Conservation (phyloP, 2,797 vertebrate genomes). For the Paedocypris micromegethes region DNA sequence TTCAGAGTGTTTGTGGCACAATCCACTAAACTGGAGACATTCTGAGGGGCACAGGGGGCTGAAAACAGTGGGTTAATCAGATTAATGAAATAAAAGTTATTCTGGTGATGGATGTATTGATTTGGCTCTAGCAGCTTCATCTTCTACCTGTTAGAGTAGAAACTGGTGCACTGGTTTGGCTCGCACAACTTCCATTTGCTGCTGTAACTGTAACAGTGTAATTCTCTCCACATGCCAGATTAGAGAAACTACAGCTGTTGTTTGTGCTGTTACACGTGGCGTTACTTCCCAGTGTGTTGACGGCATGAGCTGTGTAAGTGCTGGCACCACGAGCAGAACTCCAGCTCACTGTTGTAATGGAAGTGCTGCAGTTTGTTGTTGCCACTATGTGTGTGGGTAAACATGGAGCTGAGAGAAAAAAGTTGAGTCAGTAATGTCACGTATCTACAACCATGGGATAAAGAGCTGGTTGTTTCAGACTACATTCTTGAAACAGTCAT, state of each 20-base stretch:
- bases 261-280: slow-evolving; percentile 47
- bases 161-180: slow-evolving; percentile 51
- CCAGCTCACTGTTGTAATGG: slow-evolving; percentile 62
- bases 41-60: slow-evolving; percentile 70
- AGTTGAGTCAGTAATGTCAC: neutral
- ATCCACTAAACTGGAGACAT: slow-evolving; percentile 31
- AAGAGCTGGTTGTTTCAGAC: neutral
- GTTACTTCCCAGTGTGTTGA: slow-evolving; percentile 47
- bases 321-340: slow-evolving; percentile 55
- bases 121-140: neutral
- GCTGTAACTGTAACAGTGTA: slow-evolving; percentile 65
- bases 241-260: slow-evolving; percentile 55
- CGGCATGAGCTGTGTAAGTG: slow-evolving; percentile 56
- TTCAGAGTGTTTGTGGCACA: slow-evolving; percentile 54
- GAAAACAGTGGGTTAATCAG: neutral
- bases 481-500: too few species aligned
- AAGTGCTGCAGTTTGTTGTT: slow-evolving; percentile 52
- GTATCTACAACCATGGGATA: neutral
- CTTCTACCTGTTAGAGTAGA: slow-evolving; percentile 57
- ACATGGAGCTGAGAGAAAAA: slow-evolving; percentile 62
- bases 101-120: neutral
- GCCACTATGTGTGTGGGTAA: slow-evolving; percentile 54
- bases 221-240: slow-evolving; percentile 66
- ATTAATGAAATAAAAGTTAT: too few species aligned
- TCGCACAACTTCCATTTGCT: slow-evolving; percentile 50